A percentile compares a stretch with the other conserved stretches of the same genome.
These are phyloP conservation scores for Sitodiplosis mosellana DNA, from an alignment of 1,140 invertebrate species.

Conservation along the genomic window DNA sequence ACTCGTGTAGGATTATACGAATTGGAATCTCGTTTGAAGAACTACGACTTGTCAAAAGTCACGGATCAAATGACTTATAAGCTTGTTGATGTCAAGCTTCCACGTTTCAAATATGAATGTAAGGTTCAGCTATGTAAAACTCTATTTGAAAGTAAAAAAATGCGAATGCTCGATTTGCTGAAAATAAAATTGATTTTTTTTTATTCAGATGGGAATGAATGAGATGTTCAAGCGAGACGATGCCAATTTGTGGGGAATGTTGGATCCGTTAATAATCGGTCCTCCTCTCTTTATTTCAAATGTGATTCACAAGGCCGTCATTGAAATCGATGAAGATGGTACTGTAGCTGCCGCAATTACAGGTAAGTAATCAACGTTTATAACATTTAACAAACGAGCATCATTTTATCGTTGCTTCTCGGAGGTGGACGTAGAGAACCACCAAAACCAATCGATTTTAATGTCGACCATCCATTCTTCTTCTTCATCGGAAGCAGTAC, in stretches of 20 bases:
- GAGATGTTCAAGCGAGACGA: constrained; percentile 25
- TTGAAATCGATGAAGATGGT: constrained; percentile 37
- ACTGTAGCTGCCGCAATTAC: constrained; percentile 32
- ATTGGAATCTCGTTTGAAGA: not conserved
- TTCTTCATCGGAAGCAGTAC: too few species aligned
- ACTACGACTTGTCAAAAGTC: not conserved
- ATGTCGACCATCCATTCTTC: too few species aligned
- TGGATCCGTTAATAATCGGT: constrained; percentile 29
- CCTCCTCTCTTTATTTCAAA: too few species aligned
- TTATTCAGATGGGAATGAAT: too few species aligned
- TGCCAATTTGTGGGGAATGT: constrained; percentile 39
- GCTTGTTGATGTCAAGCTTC: not conserved
- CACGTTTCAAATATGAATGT: not conserved
- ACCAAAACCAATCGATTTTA: too few species aligned
- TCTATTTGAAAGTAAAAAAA: too few species aligned
- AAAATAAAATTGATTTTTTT: too few species aligned
- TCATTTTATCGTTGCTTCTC: too few species aligned
- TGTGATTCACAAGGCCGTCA: constrained; percentile 33
- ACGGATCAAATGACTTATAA: not conserved
- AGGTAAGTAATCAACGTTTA: constrained; percentile 11
- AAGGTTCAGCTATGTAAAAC: not conserved
- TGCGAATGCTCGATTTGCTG: too few species aligned
- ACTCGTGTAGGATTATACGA: not conserved
- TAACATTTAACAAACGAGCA: too few species aligned
- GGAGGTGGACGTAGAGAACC: too few species aligned